Evolutionary conservation across 2,113 vertebrate species (phyloP), one percentile per base, ranked within the genome.

Genomic region (Takifugu flavidus): DNA sequence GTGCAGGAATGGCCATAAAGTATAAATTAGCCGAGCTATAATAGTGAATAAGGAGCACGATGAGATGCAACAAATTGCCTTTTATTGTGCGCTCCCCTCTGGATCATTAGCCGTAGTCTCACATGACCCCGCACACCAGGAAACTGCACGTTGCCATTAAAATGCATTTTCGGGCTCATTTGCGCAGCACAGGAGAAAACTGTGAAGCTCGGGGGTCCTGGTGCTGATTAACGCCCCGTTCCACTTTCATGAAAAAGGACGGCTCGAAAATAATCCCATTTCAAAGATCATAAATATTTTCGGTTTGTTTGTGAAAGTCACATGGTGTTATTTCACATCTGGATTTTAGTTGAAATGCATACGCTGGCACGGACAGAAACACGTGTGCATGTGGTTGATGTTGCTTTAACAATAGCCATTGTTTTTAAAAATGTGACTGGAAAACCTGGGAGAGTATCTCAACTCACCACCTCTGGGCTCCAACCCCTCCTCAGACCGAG

Each of bases 91-190:
- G 75, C 52, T 67, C 56, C 54, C 57, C 20, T 65, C 55, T 53
- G 80, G 73, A 72, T 84, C 87, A 86, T 90, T 88, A 88, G 76
- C 29, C 25, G 25, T 53, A 31, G 55, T 71, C 78, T 73, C 64
- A 69, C 57, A 75, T 74, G 86, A 79, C 52, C 29, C 68, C 34
- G 73, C 70, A 72, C 56, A 81, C 63, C 70, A 77, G 74, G 83
- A 73, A 80, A 74, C 52, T 67, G 59, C 59, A 61, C 61, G 43
- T 67, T 70, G 72, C 65, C 43, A 47, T 73, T 67, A 59, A 55
- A 79, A 74, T 51, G 79, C 61, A 70, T 89, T 86, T 87, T 73
- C 67, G 61, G 86, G 79, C 75, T 84, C 83, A 85, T 87, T 86
- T 87, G 73, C 65, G 26, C 65, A 71, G 70, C 61, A 62, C 62